Conservation (phyloP, 2,888 invertebrate species). For the Drosophila siamana region DNA sequence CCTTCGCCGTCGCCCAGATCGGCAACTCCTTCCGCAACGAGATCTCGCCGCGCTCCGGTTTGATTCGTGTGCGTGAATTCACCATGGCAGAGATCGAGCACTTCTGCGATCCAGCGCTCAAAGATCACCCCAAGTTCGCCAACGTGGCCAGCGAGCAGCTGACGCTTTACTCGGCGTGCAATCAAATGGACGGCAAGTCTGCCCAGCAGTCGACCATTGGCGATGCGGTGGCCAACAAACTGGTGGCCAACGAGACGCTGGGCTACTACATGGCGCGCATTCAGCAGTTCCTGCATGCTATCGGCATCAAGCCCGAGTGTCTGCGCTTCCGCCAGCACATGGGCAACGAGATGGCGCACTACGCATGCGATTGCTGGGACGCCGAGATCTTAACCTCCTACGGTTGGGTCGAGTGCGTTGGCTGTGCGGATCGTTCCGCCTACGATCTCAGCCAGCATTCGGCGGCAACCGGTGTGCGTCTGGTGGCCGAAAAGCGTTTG, state of each 20-base stretch:
- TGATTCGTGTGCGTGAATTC: slow-evolving; percentile 98
- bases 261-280: slow-evolving; percentile 99
- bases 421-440: slow-evolving; percentile 99
- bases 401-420: slow-evolving; percentile 99
- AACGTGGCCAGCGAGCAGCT: slow-evolving; percentile 91
- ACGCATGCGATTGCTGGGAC: slow-evolving; percentile 99
- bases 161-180: slow-evolving; percentile 96
- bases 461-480: slow-evolving; percentile 95
- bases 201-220: slow-evolving; percentile 92
- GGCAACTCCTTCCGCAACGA: slow-evolving; percentile 99
- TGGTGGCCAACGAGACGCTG: slow-evolving; percentile 98
- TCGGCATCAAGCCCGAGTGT: slow-evolving; percentile 94
- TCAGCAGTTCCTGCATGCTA: slow-evolving; percentile 93
- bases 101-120: slow-evolving; percentile 96
- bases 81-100: slow-evolving; percentile 99
- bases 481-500: slow-evolving; percentile 97
- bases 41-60: slow-evolving; percentile 98
- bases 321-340: slow-evolving; percentile 99
- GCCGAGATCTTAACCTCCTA: slow-evolving; percentile 98
- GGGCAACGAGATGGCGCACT: slow-evolving; percentile 99
- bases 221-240: slow-evolving; percentile 92
- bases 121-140: slow-evolving; percentile 95
- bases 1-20: slow-evolving; percentile 99
- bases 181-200: slow-evolving; percentile 98
- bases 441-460: slow-evolving; percentile 98